Evolutionary conservation across 2,113 vertebrate genomes (phyloP).

Genomic region (Podilymbus podiceps): DNA sequence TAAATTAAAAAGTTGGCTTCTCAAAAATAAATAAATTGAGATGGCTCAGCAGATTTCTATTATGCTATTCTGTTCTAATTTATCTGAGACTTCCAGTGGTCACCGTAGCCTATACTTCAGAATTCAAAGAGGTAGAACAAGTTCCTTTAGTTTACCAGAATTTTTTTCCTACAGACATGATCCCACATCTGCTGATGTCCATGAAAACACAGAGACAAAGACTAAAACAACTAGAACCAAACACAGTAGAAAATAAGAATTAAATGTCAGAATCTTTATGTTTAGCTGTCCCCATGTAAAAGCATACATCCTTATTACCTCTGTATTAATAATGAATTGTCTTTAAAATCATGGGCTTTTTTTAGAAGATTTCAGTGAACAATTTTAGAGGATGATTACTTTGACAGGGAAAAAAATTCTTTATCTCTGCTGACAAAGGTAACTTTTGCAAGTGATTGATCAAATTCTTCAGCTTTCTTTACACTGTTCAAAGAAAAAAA

Average conservation of each 20-base stretch:
- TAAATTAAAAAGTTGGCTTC: background rate
- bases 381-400: background rate
- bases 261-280: too few relatives aligned
- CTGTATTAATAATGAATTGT: background rate
- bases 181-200: background rate
- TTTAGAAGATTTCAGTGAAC: background rate
- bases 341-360: background rate
- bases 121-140: background rate
- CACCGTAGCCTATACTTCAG: background rate
- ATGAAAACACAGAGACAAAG: background rate
- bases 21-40: background rate
- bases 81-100: background rate
- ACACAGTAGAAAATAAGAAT: background rate
- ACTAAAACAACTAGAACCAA: accelerated
- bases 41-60: background rate
- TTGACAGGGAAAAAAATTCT: background rate
- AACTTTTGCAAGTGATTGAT: background rate
- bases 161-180: background rate
- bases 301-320: background rate
- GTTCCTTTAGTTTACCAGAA: background rate
- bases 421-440: background rate
- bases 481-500: background rate
- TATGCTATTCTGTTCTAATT: background rate
- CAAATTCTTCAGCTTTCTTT: background rate
- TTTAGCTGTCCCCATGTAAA: background rate